A percentile compares a stretch with the other conserved stretches of the same genome.
Evolutionary conservation across 2,113 vertebrate species (phyloP).

Genomic region (Poicephalus gulielmi): DNA sequence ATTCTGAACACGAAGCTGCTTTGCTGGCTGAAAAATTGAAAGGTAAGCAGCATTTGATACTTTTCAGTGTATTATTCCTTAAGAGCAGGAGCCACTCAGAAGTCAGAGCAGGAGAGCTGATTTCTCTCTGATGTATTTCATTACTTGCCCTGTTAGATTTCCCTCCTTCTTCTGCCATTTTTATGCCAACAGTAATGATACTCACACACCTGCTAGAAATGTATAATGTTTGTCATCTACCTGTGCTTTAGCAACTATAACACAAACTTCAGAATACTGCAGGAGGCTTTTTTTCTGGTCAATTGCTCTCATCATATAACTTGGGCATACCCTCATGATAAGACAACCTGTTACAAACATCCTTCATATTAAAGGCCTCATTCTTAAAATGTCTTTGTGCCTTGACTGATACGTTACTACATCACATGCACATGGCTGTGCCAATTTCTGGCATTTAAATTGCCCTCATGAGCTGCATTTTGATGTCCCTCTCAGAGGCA

Average conservation of each 20-base stretch:
- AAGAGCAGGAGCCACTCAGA: neutral
- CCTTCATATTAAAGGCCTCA: neutral
- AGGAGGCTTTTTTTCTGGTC: rapidly evolving
- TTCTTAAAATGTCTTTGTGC: neutral
- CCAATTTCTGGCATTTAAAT: neutral
- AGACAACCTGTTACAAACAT: neutral
- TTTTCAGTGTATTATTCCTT: neutral
- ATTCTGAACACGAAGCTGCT: slow-evolving; percentile 86
- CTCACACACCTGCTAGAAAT: neutral
- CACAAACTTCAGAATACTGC: neutral
- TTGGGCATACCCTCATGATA: neutral
- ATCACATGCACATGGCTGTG: neutral
- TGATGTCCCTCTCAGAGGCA: neutral
- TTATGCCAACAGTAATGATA: neutral
- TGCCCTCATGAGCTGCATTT: neutral
- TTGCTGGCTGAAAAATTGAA: slow-evolving; percentile 90
- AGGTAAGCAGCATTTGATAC: slow-evolving; percentile 75
- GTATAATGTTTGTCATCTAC: neutral
- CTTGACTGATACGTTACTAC: neutral
- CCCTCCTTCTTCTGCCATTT: neutral
- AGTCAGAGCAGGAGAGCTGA: neutral
- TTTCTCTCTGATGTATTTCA: neutral
- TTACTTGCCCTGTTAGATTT: neutral
- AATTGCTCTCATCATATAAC: neutral
- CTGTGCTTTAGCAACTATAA: neutral